These are phyloP conservation scores for Cactoblastis cactorum DNA, from an alignment of 2,888 invertebrate genomes.

Conservation along the genomic window DNA sequence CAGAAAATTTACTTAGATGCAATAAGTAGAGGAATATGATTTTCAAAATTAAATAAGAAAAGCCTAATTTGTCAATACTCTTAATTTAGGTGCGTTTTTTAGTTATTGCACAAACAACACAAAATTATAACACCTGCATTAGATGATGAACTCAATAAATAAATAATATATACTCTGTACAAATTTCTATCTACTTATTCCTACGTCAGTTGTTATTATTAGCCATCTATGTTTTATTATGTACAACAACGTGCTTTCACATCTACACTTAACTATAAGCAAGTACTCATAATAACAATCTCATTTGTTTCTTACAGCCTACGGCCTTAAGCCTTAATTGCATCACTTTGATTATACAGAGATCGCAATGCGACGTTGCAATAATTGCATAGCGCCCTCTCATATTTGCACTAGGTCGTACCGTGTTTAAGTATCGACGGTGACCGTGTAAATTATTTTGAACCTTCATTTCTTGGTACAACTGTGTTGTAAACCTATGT, in stretches of 20 bases:
- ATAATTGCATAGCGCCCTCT: neutral
- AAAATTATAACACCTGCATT: neutral
- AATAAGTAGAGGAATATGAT: too few species aligned
- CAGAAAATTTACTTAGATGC: too few species aligned
- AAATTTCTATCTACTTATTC: constrained; percentile 42
- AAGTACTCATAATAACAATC: constrained; percentile 8
- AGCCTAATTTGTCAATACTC: neutral
- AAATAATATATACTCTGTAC: constrained; percentile 39
- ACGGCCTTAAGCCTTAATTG: neutral
- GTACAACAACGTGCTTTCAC: constrained; percentile 29
- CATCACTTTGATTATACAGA: constrained; percentile 1
- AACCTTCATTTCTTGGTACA: neutral
- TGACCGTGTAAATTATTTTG: constrained; percentile 4
- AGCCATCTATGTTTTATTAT: constrained; percentile 27
- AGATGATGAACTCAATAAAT: neutral
- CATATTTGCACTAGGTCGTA: constrained; percentile 1
- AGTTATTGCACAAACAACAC: neutral
- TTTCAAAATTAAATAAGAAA: neutral
- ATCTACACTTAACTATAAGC: constrained; percentile 8
- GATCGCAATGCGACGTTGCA: neutral
- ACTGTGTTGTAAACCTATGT: neutral
- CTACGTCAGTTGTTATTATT: constrained; percentile 20
- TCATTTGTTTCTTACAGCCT: constrained; percentile 10
- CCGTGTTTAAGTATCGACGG: constrained; percentile 1
- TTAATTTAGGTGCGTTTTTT: neutral